These are phyloP conservation scores for Fundulus diaphanus DNA, from an alignment of 2,797 vertebrate genomes.

Conservation along the genomic window DNA sequence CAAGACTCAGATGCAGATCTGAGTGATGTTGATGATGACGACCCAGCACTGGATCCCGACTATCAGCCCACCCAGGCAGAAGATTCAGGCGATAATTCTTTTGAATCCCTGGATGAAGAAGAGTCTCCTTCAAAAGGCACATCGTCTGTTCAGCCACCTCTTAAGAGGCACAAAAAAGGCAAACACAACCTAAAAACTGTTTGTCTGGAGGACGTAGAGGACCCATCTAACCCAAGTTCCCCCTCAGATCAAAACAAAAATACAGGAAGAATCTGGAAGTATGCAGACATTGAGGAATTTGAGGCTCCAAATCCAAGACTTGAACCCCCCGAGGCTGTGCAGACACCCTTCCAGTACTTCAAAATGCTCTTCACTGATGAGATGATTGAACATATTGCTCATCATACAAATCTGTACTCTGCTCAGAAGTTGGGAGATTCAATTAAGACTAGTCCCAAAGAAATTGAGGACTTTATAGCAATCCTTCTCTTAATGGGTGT, in stretches of 20 bases:
- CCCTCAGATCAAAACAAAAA: neutral
- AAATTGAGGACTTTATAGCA: slow-evolving; percentile 37
- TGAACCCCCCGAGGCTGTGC: slow-evolving; percentile 13
- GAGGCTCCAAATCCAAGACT: slow-evolving; percentile 13
- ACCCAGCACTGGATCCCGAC: slow-evolving; percentile 12
- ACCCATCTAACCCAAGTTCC: neutral
- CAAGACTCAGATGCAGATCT: slow-evolving; percentile 1
- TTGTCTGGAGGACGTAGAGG: neutral
- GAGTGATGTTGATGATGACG: neutral
- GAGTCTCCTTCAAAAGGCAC: neutral
- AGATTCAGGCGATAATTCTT: neutral
- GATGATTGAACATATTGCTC: slow-evolving; percentile 45
- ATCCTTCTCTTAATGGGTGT: slow-evolving; percentile 36
- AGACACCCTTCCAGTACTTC: slow-evolving; percentile 48
- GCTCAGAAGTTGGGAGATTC: slow-evolving; percentile 37
- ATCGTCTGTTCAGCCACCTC: neutral
- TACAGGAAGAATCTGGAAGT: slow-evolving; percentile 3
- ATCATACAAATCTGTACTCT: slow-evolving; percentile 39
- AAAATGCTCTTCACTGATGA: slow-evolving; percentile 47
- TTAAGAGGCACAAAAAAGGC: slow-evolving; percentile 14
- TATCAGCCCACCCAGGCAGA: slow-evolving; percentile 19
- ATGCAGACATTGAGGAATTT: slow-evolving; percentile 16
- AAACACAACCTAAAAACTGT: slow-evolving; percentile 22
- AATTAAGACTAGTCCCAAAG: slow-evolving; percentile 41
- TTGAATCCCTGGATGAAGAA: slow-evolving; percentile 24